These are phyloP conservation scores for Drosophila triauraria DNA, from an alignment of 1,140 invertebrate species.

Conservation along the genomic window DNA sequence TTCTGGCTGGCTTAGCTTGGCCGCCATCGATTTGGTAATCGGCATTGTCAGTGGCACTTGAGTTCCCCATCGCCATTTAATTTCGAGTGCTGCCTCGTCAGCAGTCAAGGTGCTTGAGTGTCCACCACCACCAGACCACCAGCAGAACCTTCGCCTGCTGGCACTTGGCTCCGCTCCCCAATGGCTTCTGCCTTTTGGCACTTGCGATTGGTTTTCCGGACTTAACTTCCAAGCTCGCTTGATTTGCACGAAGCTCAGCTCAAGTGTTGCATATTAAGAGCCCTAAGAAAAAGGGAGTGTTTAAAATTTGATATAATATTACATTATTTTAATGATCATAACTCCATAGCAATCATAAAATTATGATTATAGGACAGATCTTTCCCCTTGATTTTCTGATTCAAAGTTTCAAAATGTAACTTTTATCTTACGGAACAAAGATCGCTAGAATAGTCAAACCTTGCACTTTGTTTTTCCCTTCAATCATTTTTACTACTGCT, in stretches of 20 bases:
- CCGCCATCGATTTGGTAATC: constrained; percentile 59
- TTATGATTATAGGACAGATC: no score
- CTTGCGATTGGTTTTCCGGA: constrained; percentile 44
- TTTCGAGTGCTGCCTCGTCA: constrained; percentile 65
- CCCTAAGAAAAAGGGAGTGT: neutral
- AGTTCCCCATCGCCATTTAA: constrained; percentile 67
- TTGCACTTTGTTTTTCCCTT: no score
- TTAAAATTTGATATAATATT: neutral
- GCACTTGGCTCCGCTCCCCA: constrained; percentile 15
- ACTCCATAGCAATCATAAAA: no score
- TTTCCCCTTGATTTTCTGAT: no score
- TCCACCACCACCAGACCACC: constrained; percentile 5
- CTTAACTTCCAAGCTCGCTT: constrained; percentile 17
- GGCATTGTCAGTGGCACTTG: constrained; percentile 59
- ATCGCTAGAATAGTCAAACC: no score
- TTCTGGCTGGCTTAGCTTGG: neutral
- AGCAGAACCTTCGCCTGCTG: neutral
- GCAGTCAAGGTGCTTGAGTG: constrained; percentile 20
- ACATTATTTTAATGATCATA: no score
- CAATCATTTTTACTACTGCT: no score
- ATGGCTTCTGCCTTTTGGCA: constrained; percentile 28
- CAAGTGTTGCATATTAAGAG: neutral
- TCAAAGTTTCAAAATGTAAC: no score
- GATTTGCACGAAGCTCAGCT: constrained; percentile 7
- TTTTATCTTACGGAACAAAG: no score